Evolutionary conservation across 2,797 vertebrate species (phyloP), one percentile per base, ranked within the genome.

Genomic region (Cyprinella venusta): DNA sequence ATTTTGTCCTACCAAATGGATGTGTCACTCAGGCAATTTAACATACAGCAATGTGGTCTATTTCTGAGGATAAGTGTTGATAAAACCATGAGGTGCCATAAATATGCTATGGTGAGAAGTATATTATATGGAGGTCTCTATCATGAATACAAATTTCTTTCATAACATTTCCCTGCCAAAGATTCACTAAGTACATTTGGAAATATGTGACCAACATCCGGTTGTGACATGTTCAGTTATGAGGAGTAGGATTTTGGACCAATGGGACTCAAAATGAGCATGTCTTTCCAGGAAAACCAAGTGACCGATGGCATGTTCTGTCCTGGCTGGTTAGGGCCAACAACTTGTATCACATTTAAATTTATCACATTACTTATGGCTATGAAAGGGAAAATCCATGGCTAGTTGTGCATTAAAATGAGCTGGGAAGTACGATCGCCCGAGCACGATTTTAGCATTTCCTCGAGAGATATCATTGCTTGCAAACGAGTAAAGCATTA

Each of bases 1-100:
- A 76, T 79, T 56, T 56, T 40, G 45, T 65, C 69, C 80, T 68
- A 36, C 68, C 59, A 83, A 86, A 89, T 88, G 88, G 90, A 91
- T 91, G 88, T 89, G 89, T 89, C 87, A 90, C 88, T 88, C 71
- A 86, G 84, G 77, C 85, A 83, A 81, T 76, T 90, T 89, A 84
- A 89, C 87, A 87, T 81, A 84, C 56, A 18, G 40, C 71, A 65
- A 68, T 84, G 76, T 71, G 83, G 86, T 48, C 24, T 79, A 89
- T 89, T 87, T 85, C 70, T 70, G 88, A 42, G n/a, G 63, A 16
- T 69, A 89, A 82, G 89, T 88, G 82, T 85, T 90, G 86, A 65
- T 88, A 65, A 81, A 83, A 80, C 78, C 65, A 79, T 70, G 88
- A 84, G 86, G 81, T 79, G 87, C 48, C 54, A 90, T 86, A 70